Percentiles rank a stretch among this genome's conserved stretches.
Evolutionary conservation across 2,113 vertebrate species (phyloP).

Genomic region (Urocolius indicus): DNA sequence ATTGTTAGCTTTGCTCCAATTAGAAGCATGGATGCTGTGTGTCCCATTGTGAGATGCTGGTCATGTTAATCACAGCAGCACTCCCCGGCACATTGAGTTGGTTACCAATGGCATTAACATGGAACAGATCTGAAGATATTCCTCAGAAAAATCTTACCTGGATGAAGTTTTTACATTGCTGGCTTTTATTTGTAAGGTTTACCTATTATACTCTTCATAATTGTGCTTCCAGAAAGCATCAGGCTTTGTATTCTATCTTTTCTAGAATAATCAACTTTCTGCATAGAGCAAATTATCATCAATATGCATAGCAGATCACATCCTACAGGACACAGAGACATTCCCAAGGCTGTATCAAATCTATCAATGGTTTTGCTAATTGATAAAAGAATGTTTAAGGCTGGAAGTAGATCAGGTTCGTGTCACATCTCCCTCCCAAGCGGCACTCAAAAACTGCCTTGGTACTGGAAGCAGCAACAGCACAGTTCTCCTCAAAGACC

Average conservation of each 20-base stretch:
- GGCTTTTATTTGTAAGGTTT: background rate
- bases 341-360: background rate
- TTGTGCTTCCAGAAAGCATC: background rate
- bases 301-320: background rate
- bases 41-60: background rate
- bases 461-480: background rate
- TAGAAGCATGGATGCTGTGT: background rate
- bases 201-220: background rate
- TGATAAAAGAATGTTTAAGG: constrained; percentile 13
- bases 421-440: background rate
- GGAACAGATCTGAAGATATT: background rate
- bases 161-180: background rate
- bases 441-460: background rate
- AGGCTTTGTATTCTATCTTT: background rate
- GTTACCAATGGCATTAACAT: background rate
- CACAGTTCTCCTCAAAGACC: constrained; percentile 3
- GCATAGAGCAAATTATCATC: background rate
- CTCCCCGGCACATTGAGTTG: background rate
- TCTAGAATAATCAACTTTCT: background rate
- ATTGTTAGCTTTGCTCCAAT: background rate
- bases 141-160: background rate
- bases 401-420: background rate
- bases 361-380: constrained; percentile 6
- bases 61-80: background rate
- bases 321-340: background rate